A percentile compares a stretch with the other conserved stretches of the same genome.
phyloP scores from a whole-genome alignment of 30 jellyfish, hydroid and myxozoan species.

The Aurelia aurita complex sp. Pacific region DNA sequence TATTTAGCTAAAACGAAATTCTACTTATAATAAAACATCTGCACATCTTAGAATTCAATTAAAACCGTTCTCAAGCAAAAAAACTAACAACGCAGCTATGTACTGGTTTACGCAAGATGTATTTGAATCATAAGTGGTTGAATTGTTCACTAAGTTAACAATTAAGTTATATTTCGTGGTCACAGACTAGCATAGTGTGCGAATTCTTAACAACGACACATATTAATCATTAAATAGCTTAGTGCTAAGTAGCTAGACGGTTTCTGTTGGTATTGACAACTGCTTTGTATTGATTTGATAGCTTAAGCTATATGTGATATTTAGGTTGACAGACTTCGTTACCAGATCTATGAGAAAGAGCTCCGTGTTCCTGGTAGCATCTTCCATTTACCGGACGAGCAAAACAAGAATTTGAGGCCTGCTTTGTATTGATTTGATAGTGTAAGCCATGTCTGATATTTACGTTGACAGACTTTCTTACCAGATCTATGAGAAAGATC shows the following conservation, averaged over 20 bases:
- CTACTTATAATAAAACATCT: background rate
- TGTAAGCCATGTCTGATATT: no score
- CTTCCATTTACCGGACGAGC: no score
- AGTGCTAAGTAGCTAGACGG: background rate
- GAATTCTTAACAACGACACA: background rate
- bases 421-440: no score
- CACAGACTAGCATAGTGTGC: background rate
- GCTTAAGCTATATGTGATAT: no score
- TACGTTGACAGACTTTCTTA: no score
- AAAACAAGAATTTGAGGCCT: no score
- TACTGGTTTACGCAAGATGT: background rate
- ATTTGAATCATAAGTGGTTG: background rate
- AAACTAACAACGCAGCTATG: background rate
- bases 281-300: no score
- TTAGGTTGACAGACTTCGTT: no score
- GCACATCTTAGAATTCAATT: background rate
- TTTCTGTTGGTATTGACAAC: no score
- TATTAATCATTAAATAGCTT: background rate
- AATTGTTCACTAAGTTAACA: background rate
- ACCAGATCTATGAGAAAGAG: no score
- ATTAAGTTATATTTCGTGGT: constrained; percentile 17
- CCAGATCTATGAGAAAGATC: no score
- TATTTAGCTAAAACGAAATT: background rate
- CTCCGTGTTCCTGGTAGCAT: no score
- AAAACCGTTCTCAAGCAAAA: background rate